Evolutionary conservation across 2,888 invertebrate genomes (phyloP), one percentile per base, ranked within the genome.

Genomic region (Pollenia griseotomentosa): DNA sequence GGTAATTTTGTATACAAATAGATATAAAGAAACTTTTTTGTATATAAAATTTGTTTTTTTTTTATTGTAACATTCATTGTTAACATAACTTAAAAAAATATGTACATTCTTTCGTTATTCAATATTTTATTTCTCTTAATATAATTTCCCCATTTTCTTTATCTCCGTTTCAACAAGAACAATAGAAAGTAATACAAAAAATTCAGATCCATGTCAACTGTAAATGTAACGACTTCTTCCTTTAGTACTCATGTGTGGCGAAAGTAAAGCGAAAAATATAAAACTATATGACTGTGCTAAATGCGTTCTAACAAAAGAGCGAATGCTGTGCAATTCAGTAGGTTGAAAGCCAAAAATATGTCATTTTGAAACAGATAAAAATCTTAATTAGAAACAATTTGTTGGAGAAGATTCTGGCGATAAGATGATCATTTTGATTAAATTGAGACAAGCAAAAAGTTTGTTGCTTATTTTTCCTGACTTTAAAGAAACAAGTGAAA

Each of bases 361-460:
- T n/a, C 74, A 16, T 14, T 61, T 40, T 57, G 7, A 33, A 6
- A 23, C 7, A n/a, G 57, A 79, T 65, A 53, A 4, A 66, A 79
- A 53, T 59, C 66, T 79, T 78, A 68, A 84, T 74, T 74, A 48
- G 12, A 68, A 63, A 77, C 14, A 5, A 40, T 77, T 75, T 75
- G n/a, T 42, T 40, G 1, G 53, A 3, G 42, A 14, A 23, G 4
- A 53, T 1, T n/a, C 53, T 63, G 14, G 11, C 44, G 19, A 55
- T 65, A 42, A 14, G 40, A n/a, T 66, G 42, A 59, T 1, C 51
- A 61, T 61, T 74, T 65, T 48, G 65, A 8, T 77, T 40, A n/a
- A 77, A 70, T 77, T 40, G 10, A n/a, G n/a, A 46, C 9, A 44
- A 48, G 16, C 40, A 57, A 33, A 33, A 33, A 33, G 48, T 65